These are phyloP conservation scores for Matsumurasca onukii DNA, from an alignment of 1,140 invertebrate genomes.

Conservation along the genomic window DNA sequence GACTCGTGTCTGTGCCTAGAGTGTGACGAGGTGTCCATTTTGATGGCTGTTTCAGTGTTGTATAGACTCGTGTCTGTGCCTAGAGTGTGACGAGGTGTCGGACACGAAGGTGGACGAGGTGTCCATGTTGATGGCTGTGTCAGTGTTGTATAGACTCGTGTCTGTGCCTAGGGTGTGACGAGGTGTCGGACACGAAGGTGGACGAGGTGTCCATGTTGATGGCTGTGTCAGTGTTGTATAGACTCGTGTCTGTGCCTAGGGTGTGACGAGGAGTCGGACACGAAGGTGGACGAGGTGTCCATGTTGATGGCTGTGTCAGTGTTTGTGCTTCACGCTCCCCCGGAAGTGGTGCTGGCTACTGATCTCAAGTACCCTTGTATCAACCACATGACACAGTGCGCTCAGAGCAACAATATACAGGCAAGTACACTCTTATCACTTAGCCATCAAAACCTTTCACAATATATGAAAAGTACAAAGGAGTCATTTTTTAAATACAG, in stretches of 20 bases:
- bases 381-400: conserved; percentile 86
- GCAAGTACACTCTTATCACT: too few relatives aligned
- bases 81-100: conserved; percentile 68
- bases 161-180: conserved; percentile 62
- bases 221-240: conserved; percentile 86
- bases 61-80: too few relatives aligned
- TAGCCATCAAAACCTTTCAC: too few relatives aligned
- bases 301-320: conserved; percentile 86
- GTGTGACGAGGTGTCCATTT: conserved; percentile 78
- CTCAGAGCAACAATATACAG: conserved; percentile 71
- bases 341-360: conserved; percentile 70
- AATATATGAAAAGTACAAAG: too few relatives aligned
- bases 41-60: conserved; percentile 87
- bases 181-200: conserved; percentile 72
- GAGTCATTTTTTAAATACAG: too few relatives aligned
- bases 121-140: conserved; percentile 81
- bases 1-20: too few relatives aligned
- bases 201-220: conserved; percentile 84
- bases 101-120: conserved; percentile 80
- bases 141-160: too few relatives aligned
- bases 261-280: conserved; percentile 69
- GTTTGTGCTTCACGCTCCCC: conserved; percentile 79
- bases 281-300: conserved; percentile 78
- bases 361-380: conserved; percentile 90
- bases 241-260: conserved; percentile 57